These are phyloP conservation scores for Petrocephalus zakoni DNA, from an alignment of 2,113 vertebrate genomes.

Conservation along the genomic window DNA sequence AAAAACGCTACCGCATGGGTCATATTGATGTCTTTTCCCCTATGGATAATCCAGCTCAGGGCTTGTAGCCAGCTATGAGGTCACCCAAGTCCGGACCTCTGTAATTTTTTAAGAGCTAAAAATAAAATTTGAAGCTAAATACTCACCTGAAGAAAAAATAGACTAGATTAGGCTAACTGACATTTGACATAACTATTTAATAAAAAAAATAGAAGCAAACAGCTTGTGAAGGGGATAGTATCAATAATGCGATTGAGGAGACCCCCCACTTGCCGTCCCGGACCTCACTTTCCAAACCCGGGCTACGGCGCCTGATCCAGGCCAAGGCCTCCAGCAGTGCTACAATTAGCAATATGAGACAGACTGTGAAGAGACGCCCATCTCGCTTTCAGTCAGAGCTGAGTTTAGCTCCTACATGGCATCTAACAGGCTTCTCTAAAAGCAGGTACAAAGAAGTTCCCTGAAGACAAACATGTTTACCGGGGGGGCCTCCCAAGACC, in stretches of 20 bases:
- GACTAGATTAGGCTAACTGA: too few species aligned
- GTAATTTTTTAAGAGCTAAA: too few species aligned
- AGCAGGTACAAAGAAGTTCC: neutral
- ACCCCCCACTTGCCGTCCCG: too few species aligned
- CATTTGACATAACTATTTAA: too few species aligned
- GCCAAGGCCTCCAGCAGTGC: neutral
- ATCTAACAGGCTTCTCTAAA: neutral
- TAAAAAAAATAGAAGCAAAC: too few species aligned
- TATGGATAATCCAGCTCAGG: neutral
- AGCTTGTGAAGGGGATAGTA: too few species aligned
- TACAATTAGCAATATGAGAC: neutral
- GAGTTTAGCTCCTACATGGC: neutral
- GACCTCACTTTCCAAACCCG: too few species aligned
- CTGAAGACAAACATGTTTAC: constrained; percentile 67
- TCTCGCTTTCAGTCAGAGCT: neutral
- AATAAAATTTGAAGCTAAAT: too few species aligned
- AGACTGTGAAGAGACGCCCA: neutral
- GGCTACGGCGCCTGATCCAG: neutral
- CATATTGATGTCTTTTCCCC: neutral
- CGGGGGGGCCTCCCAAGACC: constrained; percentile 48
- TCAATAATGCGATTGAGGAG: too few species aligned
- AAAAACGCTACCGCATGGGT: neutral
- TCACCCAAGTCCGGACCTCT: too few species aligned
- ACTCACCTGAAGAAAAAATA: too few species aligned
- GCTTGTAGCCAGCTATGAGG: too few species aligned